Conservation (phyloP, 2,888 invertebrate genomes). For the Amphipoea lucens region DNA sequence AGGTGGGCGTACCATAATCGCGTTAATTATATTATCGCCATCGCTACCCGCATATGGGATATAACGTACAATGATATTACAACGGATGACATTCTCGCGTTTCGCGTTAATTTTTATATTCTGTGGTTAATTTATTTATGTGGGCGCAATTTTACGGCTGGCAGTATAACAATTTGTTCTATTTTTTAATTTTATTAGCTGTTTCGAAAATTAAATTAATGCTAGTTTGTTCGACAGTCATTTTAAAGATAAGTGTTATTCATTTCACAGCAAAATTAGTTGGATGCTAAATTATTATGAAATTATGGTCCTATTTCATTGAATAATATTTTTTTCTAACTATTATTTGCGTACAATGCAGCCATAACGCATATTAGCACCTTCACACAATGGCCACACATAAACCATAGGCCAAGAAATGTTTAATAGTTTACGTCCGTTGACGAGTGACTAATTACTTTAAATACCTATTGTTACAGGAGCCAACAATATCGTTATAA, state of each 20-base stretch:
- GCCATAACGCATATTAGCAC: constrained; percentile 2
- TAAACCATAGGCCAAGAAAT: constrained; percentile 40
- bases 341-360: constrained; percentile 17
- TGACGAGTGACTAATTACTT: constrained; percentile 53
- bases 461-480: constrained; percentile 50
- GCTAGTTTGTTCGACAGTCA: constrained; percentile 24
- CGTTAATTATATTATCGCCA: constrained; percentile 72
- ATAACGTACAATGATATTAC: constrained; percentile 64
- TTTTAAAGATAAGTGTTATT: not conserved
- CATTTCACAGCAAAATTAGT: not conserved
- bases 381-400: constrained; percentile 39
- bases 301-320: not conserved
- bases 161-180: constrained; percentile 61
- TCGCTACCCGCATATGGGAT: constrained; percentile 70
- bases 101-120: constrained; percentile 70
- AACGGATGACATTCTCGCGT: constrained; percentile 64
- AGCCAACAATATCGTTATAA: constrained; percentile 43
- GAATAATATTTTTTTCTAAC: not conserved
- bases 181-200: constrained; percentile 52
- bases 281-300: not conserved
- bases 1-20: constrained; percentile 71
- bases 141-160: constrained; percentile 65
- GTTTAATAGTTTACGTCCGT: constrained; percentile 42
- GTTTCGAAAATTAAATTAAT: constrained; percentile 22
- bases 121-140: constrained; percentile 68